Evolutionary conservation across 2,888 invertebrate species (phyloP).

Genomic region (Corbicula japonica): DNA sequence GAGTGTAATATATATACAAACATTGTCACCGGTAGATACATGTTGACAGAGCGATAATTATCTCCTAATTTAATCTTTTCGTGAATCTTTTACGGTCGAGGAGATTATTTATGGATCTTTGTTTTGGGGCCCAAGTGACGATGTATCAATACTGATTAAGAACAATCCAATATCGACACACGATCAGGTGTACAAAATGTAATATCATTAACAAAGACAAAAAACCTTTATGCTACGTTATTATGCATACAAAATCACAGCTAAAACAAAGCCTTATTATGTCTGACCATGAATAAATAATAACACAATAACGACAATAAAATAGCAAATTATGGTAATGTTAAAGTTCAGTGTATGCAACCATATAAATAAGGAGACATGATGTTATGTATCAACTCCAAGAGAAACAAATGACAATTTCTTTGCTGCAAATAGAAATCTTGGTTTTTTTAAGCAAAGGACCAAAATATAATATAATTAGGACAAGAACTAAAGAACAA

Average conservation of each 20-base stretch:
- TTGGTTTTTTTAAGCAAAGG: too few species aligned
- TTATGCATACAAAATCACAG: conserved; percentile 22
- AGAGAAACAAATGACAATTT: too few species aligned
- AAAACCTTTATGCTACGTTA: conserved; percentile 17
- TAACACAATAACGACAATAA: conserved; percentile 21
- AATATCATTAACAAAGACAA: conserved; percentile 28
- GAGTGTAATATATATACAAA: too few species aligned
- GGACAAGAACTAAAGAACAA: too few species aligned
- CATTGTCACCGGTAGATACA: not conserved
- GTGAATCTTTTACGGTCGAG: conserved; percentile 6
- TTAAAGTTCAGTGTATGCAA: conserved; percentile 9
- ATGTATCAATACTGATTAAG: conserved; percentile 18
- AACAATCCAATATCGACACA: conserved; percentile 11
- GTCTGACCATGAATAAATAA: conserved; percentile 52
- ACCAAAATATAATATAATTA: too few species aligned
- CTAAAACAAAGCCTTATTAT: conserved; percentile 41
- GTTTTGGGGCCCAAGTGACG: not conserved
- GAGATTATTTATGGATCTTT: not conserved
- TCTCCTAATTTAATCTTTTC: not conserved
- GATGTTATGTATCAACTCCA: too few species aligned
- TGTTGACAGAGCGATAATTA: not conserved
- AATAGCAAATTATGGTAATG: not conserved
- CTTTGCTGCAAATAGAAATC: too few species aligned
- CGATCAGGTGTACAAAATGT: conserved; percentile 26
- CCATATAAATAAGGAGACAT: too few species aligned